Base-by-base conservation (phyloP, 2,797 vertebrate species). In the Megalops cyprinoides region DNA sequence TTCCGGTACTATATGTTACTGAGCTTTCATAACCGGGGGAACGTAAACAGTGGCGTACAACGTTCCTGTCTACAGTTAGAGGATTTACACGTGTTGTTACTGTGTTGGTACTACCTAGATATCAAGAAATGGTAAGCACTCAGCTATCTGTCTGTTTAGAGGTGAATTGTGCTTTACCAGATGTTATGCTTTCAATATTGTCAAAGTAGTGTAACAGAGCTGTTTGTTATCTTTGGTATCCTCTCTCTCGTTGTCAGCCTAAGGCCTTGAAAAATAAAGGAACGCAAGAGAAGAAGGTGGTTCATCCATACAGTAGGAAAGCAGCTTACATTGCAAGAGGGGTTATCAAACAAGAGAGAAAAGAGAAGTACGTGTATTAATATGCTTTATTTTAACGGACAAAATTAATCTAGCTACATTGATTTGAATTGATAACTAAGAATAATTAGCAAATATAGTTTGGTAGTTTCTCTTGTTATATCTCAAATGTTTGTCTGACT, bases 231-330 rank as follows among this genome's bases (percentile, higher is more conserved):
- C 20, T 3, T 1, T 23, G 4, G 55, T 42, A 37, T 49, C 1
- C 8, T 74, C 37, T 49, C 2, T 78, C 42, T 6, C 14, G 39
- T 10, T 77, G 95, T 88, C 87, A 98, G 97, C 97, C 97, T 44
- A 99, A 98, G 86, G 84, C 83, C 79, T 90, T 82, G 51, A 98
- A 94, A 84, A 91, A 87, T 15, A 97, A 95, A 88, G 88, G 76
- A 0, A 88, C 94, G 67, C 94, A 89, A 49, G 95, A 96, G 83
- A 95, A 94, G 60, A 99, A 98, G 84, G 94, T 92, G 58, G 88
- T 96, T 84, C 98, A 99, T 85, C 98, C 98, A 0, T 98, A 94
- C 85, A 99, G 98, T 87, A 94, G 98, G 89, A 99, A 97, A 89
- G 98, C 98, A 9, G 96, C 95, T 0, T 97, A 97, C 42, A 92